Percentiles rank a stretch among this genome's conserved stretches.
Evolutionary conservation across 2,113 vertebrate genomes (phyloP).

Genomic region (Tetrao urogallus): DNA sequence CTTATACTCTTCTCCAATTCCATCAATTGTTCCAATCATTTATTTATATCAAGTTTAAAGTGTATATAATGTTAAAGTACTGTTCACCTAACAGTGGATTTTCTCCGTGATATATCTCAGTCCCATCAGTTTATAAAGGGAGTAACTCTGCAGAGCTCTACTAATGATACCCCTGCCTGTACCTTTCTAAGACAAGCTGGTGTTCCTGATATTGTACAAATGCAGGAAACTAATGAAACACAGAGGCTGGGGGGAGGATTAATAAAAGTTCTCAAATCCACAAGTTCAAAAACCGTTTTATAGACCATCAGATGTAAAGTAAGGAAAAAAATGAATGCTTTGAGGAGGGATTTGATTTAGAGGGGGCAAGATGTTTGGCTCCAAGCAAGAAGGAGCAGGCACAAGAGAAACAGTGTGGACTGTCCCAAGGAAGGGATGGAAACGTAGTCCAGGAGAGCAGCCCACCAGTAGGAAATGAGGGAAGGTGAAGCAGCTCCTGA

Average conservation of each 20-base stretch:
- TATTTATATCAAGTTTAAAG: not conserved
- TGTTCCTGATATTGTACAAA: not conserved
- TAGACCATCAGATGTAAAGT: not conserved
- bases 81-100: not conserved
- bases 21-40: not conserved
- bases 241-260: not conserved
- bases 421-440: not conserved
- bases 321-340: not conserved
- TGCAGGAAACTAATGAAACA: not conserved
- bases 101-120: not conserved
- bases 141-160: not conserved
- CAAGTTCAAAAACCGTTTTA: not conserved
- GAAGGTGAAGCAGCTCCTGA: not conserved
- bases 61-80: rapidly evolving
- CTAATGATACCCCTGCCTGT: not conserved
- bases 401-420: not conserved
- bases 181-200: not conserved
- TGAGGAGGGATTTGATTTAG: not conserved
- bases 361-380: not conserved
- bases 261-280: not conserved
- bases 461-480: not conserved
- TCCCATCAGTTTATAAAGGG: not conserved
- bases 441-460: not conserved
- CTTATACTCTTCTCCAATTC: not conserved
- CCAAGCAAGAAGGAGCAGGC: not conserved